A percentile compares a stretch with the other conserved stretches of the same genome.
Evolutionary conservation across 2,797 vertebrate species (phyloP).

Genomic region (Clarias pachynema): DNA sequence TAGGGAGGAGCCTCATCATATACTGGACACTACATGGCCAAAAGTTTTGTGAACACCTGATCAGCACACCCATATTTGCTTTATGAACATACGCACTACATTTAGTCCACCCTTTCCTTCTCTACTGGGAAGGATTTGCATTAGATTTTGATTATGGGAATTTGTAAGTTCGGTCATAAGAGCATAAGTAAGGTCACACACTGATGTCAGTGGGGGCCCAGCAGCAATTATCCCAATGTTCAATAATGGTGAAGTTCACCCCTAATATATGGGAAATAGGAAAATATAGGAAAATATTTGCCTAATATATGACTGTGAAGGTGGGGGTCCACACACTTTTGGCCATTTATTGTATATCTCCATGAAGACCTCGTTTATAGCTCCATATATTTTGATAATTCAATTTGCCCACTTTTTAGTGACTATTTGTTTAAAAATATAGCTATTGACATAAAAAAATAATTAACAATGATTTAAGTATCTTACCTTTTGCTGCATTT

Average conservation of each 20-base stretch:
- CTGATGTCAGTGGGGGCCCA: not conserved
- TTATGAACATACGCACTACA: not conserved
- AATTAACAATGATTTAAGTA: not conserved
- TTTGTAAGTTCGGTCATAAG: not conserved
- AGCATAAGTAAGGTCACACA: not conserved
- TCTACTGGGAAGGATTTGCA: not conserved
- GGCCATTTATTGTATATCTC: not conserved
- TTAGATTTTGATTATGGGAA: not conserved
- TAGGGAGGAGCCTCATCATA: not conserved
- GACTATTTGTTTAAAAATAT: not conserved
- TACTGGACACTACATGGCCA: not conserved
- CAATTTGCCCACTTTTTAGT: not conserved
- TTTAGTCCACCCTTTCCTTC: not conserved
- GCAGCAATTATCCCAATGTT: not conserved
- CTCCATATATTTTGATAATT: not conserved
- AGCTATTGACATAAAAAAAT: not conserved
- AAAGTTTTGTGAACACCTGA: not conserved
- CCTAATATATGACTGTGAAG: not conserved
- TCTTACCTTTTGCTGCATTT: slow-evolving; percentile 85
- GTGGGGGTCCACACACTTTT: too few species aligned
- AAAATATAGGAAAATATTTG: too few species aligned
- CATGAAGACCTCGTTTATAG: not conserved
- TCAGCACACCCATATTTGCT: not conserved
- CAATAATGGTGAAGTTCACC: not conserved
- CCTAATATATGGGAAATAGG: too few species aligned